Evolutionary conservation across 2,888 invertebrate genomes (phyloP), one percentile per base, ranked within the genome.

Genomic region (Eupithecia pulchellata): DNA sequence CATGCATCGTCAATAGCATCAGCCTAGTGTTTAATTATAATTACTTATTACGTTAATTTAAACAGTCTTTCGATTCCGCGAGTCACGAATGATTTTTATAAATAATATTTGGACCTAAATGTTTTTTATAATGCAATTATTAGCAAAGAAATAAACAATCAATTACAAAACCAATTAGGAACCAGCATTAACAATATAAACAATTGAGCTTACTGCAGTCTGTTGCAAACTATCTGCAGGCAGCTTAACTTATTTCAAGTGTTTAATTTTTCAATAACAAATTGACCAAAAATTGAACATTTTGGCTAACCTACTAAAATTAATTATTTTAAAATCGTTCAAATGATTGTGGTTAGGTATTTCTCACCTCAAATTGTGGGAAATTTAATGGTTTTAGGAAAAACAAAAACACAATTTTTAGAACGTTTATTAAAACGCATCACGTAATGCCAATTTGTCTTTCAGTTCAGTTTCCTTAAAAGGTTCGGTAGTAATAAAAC

Each of bases 371-470:
- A 20, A 25, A 20, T 25, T 52, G 4, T 25, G 52, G 32, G n/a
- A n/a, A 17, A 9, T 30, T 4, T 20, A 30, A 32, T 20, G 20
- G 32, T 20, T n/a, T 30, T 20, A n/a, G 32, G n/a, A 60, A 60
- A 60, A 60, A 60, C 17, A 32, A 20, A 32, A 61, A 61, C 34
- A 32, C 34, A 34, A 61, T 61, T 61, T 36, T 61, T 20, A 14
- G 32, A 30, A 25, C 20, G 6, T 34, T 61, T 61, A 34, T 20
- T 34, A 61, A 86, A 82, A 82, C 84, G 81, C 77, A 83, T 89
- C 91, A 91, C 91, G 91, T 90, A 84, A 79, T 78, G 73, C 80
- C 83, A 89, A 91, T 91, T 89, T 88, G 86, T 91, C 90, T 89
- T 79, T 75, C 78, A 87, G 82, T 87, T 88, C 77, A 80, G 81